Base-by-base conservation (phyloP, 1,140 invertebrate species). In the Lysiphlebus fabarum region DNA sequence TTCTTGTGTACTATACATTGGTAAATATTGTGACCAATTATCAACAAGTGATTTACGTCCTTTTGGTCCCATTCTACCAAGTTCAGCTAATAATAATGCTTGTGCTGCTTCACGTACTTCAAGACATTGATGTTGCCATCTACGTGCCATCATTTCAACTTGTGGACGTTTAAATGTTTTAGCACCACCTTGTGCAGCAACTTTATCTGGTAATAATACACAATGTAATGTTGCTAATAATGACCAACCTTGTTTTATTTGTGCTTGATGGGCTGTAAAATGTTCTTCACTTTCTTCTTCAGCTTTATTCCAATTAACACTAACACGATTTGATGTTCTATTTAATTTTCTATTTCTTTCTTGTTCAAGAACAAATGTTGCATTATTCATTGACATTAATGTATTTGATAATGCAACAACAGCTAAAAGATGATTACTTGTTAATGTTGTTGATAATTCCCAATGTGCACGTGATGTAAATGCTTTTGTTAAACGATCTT, bases 51-150 rank as follows among this genome's bases (percentile, higher is more conserved):
- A 81, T 79, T 96, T 96, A 26, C 96, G 85, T 2, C 96, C 96
- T 77, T 94, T 92, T 0, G 91, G 86, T 9, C 95, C 96, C 77
- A 99, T 86, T 53, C 88, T 83, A 45, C 89, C 87, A 1, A 99
- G 80, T 80, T 99, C 97, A 7, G 96, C 94, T 6, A 99, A 80
- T 0, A 99, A 76, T 2, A 99, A 82, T 26, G 96, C 95, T 75
- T 99, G 97, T 0, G 96, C 92, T 0, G 97, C 96, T 79, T 98
- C 95, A 8, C 62, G 61, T 48, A 95, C 93, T 82, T 99, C 96
- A 7, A 99, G 83, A 78, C 96, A 99, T 62, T 96, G 90, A 81
- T 99, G 96, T 76, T 99, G 97, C 97, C 97, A 99, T 47, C 95
- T 83, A 33, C 95, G 85, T 8, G 96, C 96, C 82, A 99, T 86